Base-by-base conservation (phyloP, 2,888 invertebrate genomes). In the Phasia obesa region DNA sequence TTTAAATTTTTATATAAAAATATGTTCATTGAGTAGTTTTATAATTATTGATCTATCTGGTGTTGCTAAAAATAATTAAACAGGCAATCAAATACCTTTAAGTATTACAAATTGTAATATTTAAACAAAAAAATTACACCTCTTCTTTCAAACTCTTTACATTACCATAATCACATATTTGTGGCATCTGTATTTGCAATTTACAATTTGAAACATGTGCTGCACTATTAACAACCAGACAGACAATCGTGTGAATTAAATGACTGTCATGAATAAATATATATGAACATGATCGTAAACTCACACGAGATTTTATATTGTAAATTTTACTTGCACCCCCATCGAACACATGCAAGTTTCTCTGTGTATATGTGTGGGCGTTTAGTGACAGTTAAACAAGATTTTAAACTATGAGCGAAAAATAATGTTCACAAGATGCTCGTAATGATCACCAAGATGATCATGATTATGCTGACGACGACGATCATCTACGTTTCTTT, bases 181-280 rank as follows among this genome's bases (percentile, higher is more conserved):
- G 38, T 67, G 13, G 49, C 57, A 70, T 55, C 25, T 38, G 42
- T n/a, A 19, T 69, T 69, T 77, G 31, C 69, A 69, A 19, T 42
- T 60, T 38, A 42, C n/a, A 31, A 31, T 69, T 60, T 60, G 2
- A 64, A 65, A 11, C 57, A 79, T 76, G 62, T 67, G 51, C 67
- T 67, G 67, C 57, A 27, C 47, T 27, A 49, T 47, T n/a, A 67
- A 55, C 51, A 23, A 62, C 44, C 57, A 76, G 60, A 67, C 71
- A 38, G 60, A 67, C 71, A 38, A 77, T 73, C 79, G 71, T 83
- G 79, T 83, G 83, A 83, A 76, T 59, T 67, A 35, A 75, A 35
- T 42, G 44, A 31, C 23, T 55, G 31, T 60, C 74, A 70, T 69
- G 67, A 71, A 81, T 73, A 60, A 21, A 53, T 25, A 17, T 31